Evolutionary conservation across 2,888 invertebrate genomes (phyloP).

Genomic region (Timandra comae): DNA sequence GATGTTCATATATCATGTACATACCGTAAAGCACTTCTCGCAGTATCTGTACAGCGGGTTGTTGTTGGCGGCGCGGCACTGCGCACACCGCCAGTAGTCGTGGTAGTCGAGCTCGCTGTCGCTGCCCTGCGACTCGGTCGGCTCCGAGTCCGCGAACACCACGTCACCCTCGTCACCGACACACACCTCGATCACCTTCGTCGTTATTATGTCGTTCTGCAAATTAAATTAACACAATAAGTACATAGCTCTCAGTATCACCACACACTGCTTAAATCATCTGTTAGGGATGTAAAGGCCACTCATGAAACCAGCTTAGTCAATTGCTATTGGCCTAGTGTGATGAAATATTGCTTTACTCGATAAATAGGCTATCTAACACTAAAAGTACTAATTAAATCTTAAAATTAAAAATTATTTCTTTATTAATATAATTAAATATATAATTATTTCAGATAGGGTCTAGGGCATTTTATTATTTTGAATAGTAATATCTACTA

Average conservation of each 20-base stretch:
- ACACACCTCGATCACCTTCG: constrained; percentile 54
- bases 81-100: constrained; percentile 81
- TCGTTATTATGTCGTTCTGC: constrained; percentile 61
- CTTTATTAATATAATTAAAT: too few relatives aligned
- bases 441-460: too few relatives aligned
- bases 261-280: too few relatives aligned
- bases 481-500: too few relatives aligned
- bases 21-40: constrained; percentile 82
- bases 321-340: background rate
- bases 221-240: constrained; percentile 20
- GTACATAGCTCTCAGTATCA: too few relatives aligned
- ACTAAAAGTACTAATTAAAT: too few relatives aligned
- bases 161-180: constrained; percentile 55
- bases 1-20: too few relatives aligned
- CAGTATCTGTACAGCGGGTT: constrained; percentile 82
- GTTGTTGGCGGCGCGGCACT: constrained; percentile 78
- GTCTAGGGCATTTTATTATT: too few relatives aligned
- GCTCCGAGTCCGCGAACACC: constrained; percentile 64
- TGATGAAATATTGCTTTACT: background rate
- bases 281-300: too few relatives aligned
- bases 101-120: constrained; percentile 73
- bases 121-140: constrained; percentile 45
- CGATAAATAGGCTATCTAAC: too few relatives aligned
- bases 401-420: background rate
- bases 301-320: background rate